Evolutionary conservation across 2,888 invertebrate species (phyloP).

Genomic region (Apodemia mormo): DNA sequence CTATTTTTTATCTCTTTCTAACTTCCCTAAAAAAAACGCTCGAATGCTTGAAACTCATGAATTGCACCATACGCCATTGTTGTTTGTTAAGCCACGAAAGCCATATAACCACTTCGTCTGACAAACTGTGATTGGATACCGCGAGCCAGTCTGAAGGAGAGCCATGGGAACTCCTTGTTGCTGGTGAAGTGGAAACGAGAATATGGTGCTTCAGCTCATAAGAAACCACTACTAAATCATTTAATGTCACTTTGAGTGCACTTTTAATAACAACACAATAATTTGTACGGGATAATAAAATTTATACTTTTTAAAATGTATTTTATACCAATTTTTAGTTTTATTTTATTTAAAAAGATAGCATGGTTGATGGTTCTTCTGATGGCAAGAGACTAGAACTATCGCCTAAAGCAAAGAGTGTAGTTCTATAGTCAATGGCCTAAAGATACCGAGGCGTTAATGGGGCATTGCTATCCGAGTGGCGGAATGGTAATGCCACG

Average conservation of each 20-base stretch:
- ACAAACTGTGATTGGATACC: conserved; percentile 44
- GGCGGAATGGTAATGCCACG: too few relatives aligned
- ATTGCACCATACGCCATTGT: conserved; percentile 35
- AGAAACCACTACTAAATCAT: conserved; percentile 16
- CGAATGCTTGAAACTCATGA: background rate
- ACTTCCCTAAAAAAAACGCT: too few relatives aligned
- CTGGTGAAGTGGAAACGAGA: conserved; percentile 19
- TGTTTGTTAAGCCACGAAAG: conserved; percentile 42
- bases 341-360: too few relatives aligned
- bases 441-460: too few relatives aligned
- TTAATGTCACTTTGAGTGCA: conserved; percentile 14
- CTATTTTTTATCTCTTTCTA: too few relatives aligned
- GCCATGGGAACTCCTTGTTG: conserved; percentile 35
- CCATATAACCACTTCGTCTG: conserved; percentile 43
- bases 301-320: background rate
- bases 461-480: too few relatives aligned
- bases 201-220: background rate
- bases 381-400: too few relatives aligned
- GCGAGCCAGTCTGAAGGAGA: conserved; percentile 43
- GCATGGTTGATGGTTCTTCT: too few relatives aligned
- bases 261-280: background rate
- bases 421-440: too few relatives aligned
- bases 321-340: too few relatives aligned
- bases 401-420: too few relatives aligned
- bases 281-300: background rate